Evolutionary conservation across 2,113 vertebrate species (phyloP).

Genomic region (Amblyornis subalaris): DNA sequence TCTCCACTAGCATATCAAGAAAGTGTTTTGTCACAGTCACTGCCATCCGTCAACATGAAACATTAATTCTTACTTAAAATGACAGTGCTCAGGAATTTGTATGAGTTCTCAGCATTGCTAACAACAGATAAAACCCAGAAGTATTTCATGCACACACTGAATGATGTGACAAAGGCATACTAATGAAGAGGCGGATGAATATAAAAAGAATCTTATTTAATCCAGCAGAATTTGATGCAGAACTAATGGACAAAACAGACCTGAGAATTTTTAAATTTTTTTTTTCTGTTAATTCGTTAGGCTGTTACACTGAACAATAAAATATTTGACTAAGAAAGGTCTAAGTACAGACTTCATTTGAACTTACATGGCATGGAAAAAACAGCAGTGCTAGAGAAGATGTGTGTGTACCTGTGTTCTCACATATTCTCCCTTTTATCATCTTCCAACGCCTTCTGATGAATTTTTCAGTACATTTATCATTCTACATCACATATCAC

Average conservation of each 20-base stretch:
- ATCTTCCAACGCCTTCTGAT: neutral
- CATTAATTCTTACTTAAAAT: neutral
- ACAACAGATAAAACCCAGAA: neutral
- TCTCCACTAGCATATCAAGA: neutral
- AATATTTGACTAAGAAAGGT: neutral
- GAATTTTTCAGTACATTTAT: neutral
- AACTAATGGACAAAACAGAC: neutral
- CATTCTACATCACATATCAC: neutral
- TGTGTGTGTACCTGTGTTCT: neutral
- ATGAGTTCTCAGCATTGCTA: neutral
- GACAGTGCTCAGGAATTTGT: neutral
- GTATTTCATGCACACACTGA: neutral
- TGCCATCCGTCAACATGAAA: neutral
- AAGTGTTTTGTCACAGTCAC: neutral
- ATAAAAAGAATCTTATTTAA: neutral
- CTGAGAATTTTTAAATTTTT: neutral
- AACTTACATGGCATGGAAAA: neutral
- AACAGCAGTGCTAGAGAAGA: neutral
- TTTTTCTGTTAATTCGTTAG: neutral
- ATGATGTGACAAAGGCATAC: neutral
- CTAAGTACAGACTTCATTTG: neutral
- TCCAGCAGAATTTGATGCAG: neutral
- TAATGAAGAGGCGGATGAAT: neutral
- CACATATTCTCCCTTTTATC: neutral
- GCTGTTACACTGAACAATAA: neutral